These are phyloP conservation scores for Pheosia gnoma DNA, from an alignment of 2,888 invertebrate genomes.

Conservation along the genomic window DNA sequence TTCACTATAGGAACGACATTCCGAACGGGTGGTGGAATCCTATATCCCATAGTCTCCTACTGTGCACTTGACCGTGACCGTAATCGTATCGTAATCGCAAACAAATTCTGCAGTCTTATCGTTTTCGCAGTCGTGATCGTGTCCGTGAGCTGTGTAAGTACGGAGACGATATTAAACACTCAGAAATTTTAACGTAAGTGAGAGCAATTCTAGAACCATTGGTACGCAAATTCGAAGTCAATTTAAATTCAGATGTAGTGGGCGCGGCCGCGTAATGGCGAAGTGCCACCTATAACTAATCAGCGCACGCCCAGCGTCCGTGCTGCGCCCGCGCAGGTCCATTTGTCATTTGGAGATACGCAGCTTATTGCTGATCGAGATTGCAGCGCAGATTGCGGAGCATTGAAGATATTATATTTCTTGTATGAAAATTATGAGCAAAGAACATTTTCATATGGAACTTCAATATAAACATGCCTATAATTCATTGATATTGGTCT, in stretches of 20 bases:
- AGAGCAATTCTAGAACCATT: slow-evolving; percentile 30
- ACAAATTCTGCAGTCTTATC: too few species aligned
- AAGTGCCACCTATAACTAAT: slow-evolving; percentile 73
- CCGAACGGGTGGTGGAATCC: too few species aligned
- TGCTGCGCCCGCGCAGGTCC: slow-evolving; percentile 45
- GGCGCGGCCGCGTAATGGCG: slow-evolving; percentile 65
- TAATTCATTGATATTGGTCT: too few species aligned
- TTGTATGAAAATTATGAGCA: not conserved
- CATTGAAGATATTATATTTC: not conserved
- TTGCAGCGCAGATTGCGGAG: not conserved
- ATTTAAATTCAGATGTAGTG: slow-evolving; percentile 69
- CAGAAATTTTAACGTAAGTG: not conserved
- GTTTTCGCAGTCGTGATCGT: too few species aligned
- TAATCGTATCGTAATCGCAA: too few species aligned
- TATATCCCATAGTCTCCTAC: too few species aligned
- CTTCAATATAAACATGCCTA: too few species aligned
- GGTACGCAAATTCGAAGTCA: slow-evolving; percentile 48
- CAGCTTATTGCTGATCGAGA: slow-evolving; percentile 32
- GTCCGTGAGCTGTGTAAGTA: too few species aligned
- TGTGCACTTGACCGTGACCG: too few species aligned
- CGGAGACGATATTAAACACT: too few species aligned
- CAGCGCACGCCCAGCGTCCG: slow-evolving; percentile 53
- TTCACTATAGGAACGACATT: too few species aligned
- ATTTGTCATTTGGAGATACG: slow-evolving; percentile 61
- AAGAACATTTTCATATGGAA: too few species aligned